These are phyloP conservation scores for Agrotis exclamationis DNA, from an alignment of 2,888 invertebrate genomes.

Conservation along the genomic window DNA sequence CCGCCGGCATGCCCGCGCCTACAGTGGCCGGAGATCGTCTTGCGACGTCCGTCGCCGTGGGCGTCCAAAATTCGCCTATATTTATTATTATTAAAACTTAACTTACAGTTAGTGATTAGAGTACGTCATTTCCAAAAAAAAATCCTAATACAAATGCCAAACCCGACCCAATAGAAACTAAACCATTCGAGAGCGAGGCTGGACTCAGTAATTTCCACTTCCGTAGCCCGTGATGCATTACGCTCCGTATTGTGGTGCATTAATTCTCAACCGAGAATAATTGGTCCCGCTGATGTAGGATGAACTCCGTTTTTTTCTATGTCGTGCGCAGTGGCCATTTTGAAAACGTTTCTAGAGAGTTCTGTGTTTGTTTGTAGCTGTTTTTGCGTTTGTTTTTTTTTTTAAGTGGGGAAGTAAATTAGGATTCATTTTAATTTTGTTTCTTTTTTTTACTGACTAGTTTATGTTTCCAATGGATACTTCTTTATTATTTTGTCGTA, in stretches of 20 bases:
- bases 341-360: conserved; percentile 16
- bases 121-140: too few relatives aligned
- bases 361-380: neutral
- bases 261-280: conserved; percentile 58
- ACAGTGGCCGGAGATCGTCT: too few relatives aligned
- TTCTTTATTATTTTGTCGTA: too few relatives aligned
- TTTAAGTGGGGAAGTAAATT: neutral
- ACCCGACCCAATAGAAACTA: conserved; percentile 24
- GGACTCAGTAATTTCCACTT: conserved; percentile 51
- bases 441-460: too few relatives aligned
- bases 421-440: too few relatives aligned
- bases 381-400: neutral
- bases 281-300: conserved; percentile 52
- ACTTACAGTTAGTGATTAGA: too few relatives aligned
- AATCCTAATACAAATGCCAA: too few relatives aligned
- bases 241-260: conserved; percentile 58
- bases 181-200: conserved; percentile 27
- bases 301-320: conserved; percentile 40
- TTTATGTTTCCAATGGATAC: too few relatives aligned
- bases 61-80: too few relatives aligned
- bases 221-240: conserved; percentile 59
- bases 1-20: too few relatives aligned
- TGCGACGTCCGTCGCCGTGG: too few relatives aligned
- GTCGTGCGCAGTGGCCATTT: conserved; percentile 42
- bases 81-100: too few relatives aligned